phyloP scores from a whole-genome alignment of 2,113 vertebrate species.

The Cyrtonyx montezumae region DNA sequence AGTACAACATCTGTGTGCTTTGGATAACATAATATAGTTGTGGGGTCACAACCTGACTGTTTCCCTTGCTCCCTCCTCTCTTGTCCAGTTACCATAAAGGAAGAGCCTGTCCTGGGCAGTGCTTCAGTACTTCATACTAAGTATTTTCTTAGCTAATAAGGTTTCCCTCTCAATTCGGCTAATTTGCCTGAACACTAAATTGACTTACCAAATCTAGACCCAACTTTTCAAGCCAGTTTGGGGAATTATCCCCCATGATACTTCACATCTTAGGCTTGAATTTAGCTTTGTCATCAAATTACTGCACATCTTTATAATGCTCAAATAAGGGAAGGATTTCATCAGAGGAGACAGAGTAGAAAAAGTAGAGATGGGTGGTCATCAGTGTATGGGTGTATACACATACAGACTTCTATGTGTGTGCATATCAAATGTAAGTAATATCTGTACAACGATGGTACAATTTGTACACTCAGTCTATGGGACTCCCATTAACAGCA shows the following conservation, averaged over 20 bases:
- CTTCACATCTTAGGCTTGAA: rapidly evolving
- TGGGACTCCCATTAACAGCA: not conserved
- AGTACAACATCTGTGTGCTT: not conserved
- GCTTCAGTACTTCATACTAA: not conserved
- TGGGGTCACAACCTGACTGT: not conserved
- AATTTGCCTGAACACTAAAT: not conserved
- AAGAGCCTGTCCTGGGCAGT: not conserved
- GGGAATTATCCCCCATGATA: not conserved
- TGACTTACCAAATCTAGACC: not conserved
- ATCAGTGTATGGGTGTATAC: not conserved
- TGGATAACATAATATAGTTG: not conserved
- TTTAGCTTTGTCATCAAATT: not conserved
- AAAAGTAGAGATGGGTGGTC: not conserved
- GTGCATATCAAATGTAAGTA: not conserved
- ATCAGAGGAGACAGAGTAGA: not conserved
- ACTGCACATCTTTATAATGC: not conserved
- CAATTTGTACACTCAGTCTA: not conserved
- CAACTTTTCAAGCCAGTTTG: not conserved
- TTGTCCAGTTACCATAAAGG: not conserved
- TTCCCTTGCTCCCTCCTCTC: not conserved
- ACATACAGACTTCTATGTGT: not conserved
- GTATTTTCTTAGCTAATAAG: not conserved
- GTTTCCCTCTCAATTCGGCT: not conserved
- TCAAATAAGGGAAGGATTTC: not conserved
- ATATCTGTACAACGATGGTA: not conserved